Evolutionary conservation across 2,888 invertebrate species (phyloP).

Genomic region (Cyclophora albipunctata): DNA sequence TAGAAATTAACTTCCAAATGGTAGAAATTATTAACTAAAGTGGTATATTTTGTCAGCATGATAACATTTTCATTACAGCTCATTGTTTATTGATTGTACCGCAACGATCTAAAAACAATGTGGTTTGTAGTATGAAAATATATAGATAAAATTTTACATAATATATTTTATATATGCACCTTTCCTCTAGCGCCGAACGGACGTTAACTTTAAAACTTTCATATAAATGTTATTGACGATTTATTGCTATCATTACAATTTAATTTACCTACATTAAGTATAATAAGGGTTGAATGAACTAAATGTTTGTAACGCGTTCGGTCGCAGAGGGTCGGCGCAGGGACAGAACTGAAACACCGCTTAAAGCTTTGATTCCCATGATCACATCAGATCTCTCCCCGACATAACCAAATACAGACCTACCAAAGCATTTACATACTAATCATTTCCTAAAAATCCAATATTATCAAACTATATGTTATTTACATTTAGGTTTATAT

Average conservation of each 20-base stretch:
- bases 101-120: conserved; percentile 40
- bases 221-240: conserved; percentile 18
- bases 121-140: conserved; percentile 66
- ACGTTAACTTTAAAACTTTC: conserved; percentile 15
- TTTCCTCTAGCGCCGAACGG: conserved; percentile 35
- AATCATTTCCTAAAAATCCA: conserved; percentile 72
- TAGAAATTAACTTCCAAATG: too few species aligned
- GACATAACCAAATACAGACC: conserved; percentile 47
- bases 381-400: conserved; percentile 64
- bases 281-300: conserved; percentile 10
- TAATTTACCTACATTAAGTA: conserved; percentile 14
- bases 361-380: conserved; percentile 74
- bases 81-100: conserved; percentile 10
- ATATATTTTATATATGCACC: conserved; percentile 40
- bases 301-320: conserved; percentile 10
- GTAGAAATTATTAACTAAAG: too few species aligned
- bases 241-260: conserved; percentile 19
- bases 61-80: conserved; percentile 7
- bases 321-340: conserved; percentile 45
- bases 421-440: conserved; percentile 66
- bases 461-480: conserved; percentile 72
- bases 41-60: background rate
- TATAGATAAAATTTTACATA: conserved; percentile 48
- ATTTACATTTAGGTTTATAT: conserved; percentile 70
- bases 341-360: conserved; percentile 58